phyloP scores from a whole-genome alignment of 1,140 invertebrate genomes.

The Nephila pilipes region DNA sequence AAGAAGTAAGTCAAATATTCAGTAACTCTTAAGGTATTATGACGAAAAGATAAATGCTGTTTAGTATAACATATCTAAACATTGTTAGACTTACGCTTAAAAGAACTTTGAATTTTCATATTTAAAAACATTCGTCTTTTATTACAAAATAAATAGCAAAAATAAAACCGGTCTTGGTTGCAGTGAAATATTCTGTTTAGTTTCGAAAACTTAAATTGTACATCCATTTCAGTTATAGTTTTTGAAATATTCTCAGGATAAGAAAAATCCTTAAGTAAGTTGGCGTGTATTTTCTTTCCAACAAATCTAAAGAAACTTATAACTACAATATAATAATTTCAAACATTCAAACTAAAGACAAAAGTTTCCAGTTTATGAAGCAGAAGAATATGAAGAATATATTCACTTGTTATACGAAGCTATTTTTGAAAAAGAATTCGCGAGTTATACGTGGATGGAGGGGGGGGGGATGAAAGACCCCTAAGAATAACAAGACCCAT shows the following conservation, averaged over 20 bases:
- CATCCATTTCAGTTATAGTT: too few relatives aligned
- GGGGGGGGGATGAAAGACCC: background rate
- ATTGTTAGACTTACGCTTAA: too few relatives aligned
- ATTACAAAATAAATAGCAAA: too few relatives aligned
- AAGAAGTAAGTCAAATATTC: too few relatives aligned
- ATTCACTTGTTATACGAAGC: background rate
- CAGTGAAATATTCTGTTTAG: too few relatives aligned
- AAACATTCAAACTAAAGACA: background rate
- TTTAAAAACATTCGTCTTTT: too few relatives aligned
- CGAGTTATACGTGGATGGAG: background rate
- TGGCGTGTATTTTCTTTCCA: background rate
- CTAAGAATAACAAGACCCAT: background rate
- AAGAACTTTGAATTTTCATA: too few relatives aligned
- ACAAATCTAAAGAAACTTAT: background rate
- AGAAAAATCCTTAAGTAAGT: background rate
- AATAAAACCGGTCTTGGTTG: too few relatives aligned
- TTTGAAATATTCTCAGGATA: background rate
- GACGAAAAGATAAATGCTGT: too few relatives aligned
- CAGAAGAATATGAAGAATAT: background rate
- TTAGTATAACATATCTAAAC: too few relatives aligned
- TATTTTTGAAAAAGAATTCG: background rate
- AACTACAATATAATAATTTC: slow-evolving; percentile 19
- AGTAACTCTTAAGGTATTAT: too few relatives aligned
- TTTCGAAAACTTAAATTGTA: too few relatives aligned
- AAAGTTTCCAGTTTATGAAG: background rate